A percentile compares a stretch with the other conserved stretches of the same genome.
These are phyloP conservation scores for Hucho hucho DNA, from an alignment of 2,113 vertebrate genomes.

Conservation along the genomic window DNA sequence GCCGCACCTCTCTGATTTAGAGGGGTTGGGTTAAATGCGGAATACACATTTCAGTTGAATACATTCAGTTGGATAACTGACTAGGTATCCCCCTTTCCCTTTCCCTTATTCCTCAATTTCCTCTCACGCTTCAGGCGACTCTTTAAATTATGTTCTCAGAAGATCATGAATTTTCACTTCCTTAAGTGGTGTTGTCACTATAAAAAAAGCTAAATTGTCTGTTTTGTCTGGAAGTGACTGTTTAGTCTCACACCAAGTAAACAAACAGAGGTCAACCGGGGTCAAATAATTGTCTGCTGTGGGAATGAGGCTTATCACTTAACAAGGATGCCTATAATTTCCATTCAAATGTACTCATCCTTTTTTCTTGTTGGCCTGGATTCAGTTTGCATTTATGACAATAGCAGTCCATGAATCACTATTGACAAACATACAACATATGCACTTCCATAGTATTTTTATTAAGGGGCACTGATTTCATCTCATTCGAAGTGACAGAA, in stretches of 20 bases:
- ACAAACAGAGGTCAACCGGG: not conserved
- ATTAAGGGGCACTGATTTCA: not conserved
- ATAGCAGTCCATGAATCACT: not conserved
- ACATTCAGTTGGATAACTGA: too few relatives aligned
- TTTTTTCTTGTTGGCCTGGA: not conserved
- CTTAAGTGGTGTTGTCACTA: too few relatives aligned
- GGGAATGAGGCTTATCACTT: not conserved
- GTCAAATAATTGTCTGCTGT: not conserved
- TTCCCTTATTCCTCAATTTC: too few relatives aligned
- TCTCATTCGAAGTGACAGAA: not conserved
- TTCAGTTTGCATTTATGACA: not conserved
- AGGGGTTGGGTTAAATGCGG: too few relatives aligned
- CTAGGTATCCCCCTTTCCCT: too few relatives aligned
- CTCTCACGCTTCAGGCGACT: too few relatives aligned
- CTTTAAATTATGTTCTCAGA: too few relatives aligned
- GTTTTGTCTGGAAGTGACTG: not conserved
- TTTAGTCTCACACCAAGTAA: slow-evolving; percentile 4
- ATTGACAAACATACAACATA: not conserved
- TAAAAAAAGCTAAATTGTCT: not conserved
- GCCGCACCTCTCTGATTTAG: too few relatives aligned
- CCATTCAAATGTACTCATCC: not conserved
- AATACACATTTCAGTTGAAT: too few relatives aligned
- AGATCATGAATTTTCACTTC: too few relatives aligned
- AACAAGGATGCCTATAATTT: not conserved
- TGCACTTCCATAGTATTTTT: not conserved